Evolutionary conservation across 2,113 vertebrate genomes (phyloP), one percentile per base, ranked within the genome.

Genomic region (Prunella himalayana): DNA sequence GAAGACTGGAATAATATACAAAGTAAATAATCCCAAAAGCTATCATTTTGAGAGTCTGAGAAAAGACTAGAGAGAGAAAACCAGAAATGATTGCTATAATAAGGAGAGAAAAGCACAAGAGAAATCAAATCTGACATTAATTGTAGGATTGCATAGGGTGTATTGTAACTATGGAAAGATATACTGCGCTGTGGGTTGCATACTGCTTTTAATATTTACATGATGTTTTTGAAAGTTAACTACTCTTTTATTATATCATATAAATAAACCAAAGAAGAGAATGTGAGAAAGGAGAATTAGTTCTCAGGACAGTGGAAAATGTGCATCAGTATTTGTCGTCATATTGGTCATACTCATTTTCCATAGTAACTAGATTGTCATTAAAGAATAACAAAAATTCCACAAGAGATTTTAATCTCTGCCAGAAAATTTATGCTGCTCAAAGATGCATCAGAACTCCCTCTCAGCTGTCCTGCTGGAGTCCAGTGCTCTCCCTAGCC

Each of bases 51-150:
- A 88, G 68, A 94, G 79, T 21, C 42, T 90, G 72, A 83, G 76
- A 95, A 92, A 88, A 73, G 21, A 53, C 49, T 76, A 82, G 25
- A 86, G 39, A 77, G 39, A 78, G 15, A 76, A 94, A 94, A 85
- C 1, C 45, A 85, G 42, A 82, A 89, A 73, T 77, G 9, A 84
- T 88, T 91, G n/a, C 65, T 80, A n/a, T 44, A 89, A 82, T 80
- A 91, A 87, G 86, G 44, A 82, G 60, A 89, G 82, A 91, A 96
- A 85, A 86, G 39, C 63, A 89, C 61, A 80, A 65, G 75, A 95
- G 57, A 88, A 97, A 97, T 94, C 45, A 95, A 95, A 95, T 70
- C 31, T 94, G 94, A 79, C 91, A 88, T 95, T 94, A 95, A 96
- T 96, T 96, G 93, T 84, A 93, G 72, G 76, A 93, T 86, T 89